Evolutionary conservation across 2,888 invertebrate genomes (phyloP).

Genomic region (Entomobrya multifasciata): DNA sequence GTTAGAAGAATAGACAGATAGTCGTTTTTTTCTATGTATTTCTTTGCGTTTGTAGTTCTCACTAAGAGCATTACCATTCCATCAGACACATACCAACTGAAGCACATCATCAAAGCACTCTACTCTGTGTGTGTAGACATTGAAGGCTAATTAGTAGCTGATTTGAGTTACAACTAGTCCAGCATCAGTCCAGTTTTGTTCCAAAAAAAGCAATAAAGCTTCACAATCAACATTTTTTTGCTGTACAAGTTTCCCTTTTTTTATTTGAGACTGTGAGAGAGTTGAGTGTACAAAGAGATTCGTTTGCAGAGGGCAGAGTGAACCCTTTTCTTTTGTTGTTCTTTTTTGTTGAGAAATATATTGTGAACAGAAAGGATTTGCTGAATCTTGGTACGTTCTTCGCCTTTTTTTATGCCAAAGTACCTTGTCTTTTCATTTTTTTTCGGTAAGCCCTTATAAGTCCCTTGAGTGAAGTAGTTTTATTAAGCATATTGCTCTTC

Average conservation of each 20-base stretch:
- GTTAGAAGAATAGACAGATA: not conserved
- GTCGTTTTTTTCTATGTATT: not conserved
- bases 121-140: conserved; percentile 21
- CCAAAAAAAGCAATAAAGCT: not conserved
- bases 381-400: too few relatives aligned
- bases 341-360: not conserved
- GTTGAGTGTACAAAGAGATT: not conserved
- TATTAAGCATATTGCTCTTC: too few relatives aligned
- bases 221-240: not conserved
- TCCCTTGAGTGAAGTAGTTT: too few relatives aligned
- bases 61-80: conserved; percentile 51
- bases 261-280: not conserved
- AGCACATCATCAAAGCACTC: conserved; percentile 52
- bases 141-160: conserved; percentile 62
- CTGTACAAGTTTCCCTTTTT: not conserved
- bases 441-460: too few relatives aligned
- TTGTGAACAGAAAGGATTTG: too few relatives aligned
- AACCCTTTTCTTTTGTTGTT: not conserved
- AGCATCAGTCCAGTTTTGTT: not conserved
- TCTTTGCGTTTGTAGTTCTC: conserved; percentile 32
- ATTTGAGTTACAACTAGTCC: conserved; percentile 41
- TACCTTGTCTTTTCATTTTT: too few relatives aligned
- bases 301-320: not conserved
- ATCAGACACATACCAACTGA: conserved; percentile 23
- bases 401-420: too few relatives aligned